Evolutionary conservation across 2,113 vertebrate genomes (phyloP), one percentile per base, ranked within the genome.

Genomic region (Holacanthus passer): DNA sequence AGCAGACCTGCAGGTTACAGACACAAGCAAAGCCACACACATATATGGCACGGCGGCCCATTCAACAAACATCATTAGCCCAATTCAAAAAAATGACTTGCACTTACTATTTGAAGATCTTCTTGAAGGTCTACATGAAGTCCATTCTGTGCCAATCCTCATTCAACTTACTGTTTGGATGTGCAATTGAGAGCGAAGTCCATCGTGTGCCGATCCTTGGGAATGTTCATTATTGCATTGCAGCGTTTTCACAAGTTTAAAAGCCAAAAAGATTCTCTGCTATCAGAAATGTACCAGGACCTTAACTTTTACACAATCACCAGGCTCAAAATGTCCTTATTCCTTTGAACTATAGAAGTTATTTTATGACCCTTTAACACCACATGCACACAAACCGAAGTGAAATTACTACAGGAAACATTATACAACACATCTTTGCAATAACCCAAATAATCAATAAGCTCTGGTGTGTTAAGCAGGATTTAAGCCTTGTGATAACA

Each of bases 171-270:
- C 39, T 4, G 9, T 48, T 11, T 32, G 43, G 9, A 31, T 64
- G 7, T 59, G 73, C 37, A 9, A 41, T 27, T 41, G 31, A 60
- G 53, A 74, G 53, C 11, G 2, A 31, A 32, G 50, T 47, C 19
- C 41, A 70, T 32, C 22, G 56, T 73, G 50, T 32, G 62, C 5
- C 19, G 29, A 13, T 45, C 29, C 29, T 19, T 17, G 27, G n/a
- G 39, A 22, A 60, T 29, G 5, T 67, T 45, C n/a, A 62, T 47
- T 3, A 24, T 58, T 24, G 62, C 48, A 58, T 32, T 22, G 29
- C 3, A 32, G 35, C 16, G 76, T n/a, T 69, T 67, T 53, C 11
- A 55, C 58, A 32, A 6, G 45, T 70, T 78, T 82, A 59, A 73
- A 63, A 76, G 66, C 20, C 31, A 43, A 43, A 52, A 81, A 47